Evolutionary conservation across 2,888 invertebrate genomes (phyloP), one percentile per base, ranked within the genome.

Genomic region (Spilarctia lutea): DNA sequence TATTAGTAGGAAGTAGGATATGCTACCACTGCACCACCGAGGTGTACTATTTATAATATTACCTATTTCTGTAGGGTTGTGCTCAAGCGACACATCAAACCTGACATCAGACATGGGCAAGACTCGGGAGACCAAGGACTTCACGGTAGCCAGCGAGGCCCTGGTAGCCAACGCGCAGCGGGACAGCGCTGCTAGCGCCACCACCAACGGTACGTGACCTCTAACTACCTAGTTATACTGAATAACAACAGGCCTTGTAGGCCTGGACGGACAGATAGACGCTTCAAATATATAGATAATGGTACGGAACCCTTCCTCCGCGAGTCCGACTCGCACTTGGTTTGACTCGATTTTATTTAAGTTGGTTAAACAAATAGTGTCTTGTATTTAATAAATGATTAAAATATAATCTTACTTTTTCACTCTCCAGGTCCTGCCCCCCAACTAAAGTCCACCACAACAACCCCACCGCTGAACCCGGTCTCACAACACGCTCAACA

Each of bases 81-180:
- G 95, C 67, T 94, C 93, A 24, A 79, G 97, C 97, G 94, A 97
- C 97, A 77, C 92, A 96, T 85, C 97, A 96, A 90, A 97, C 96
- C 75, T 96, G 96, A 66, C 89, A 0, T 87, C 90, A n/a, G 89
- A 89, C 67, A 80, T 83, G 0, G 78, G 86, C 71, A 88, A 85
- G 72, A 77, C 87, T 0, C 42, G 60, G 0, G 92, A 91, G 74
- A 83, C 79, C 60, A 91, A 93, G 73, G 93, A 94, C 90, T 94
- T 90, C 88, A 90, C 94, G 16, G 93, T 92, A 1, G 95, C 94
- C 45, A 93, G 92, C 80, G 94, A 94, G 48, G 94, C 94, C 0
- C 85, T 94, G 0, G 90, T 95, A 4, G 93, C 93, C 18, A 90
- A 91, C 80, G 94, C 93, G 60, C 91, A 92, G 72, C 77, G 90